Percentiles rank a stretch among this genome's conserved stretches.
phyloP scores from a whole-genome alignment of 2,797 vertebrate genomes.

The Enteromius afrohamiltoni region DNA sequence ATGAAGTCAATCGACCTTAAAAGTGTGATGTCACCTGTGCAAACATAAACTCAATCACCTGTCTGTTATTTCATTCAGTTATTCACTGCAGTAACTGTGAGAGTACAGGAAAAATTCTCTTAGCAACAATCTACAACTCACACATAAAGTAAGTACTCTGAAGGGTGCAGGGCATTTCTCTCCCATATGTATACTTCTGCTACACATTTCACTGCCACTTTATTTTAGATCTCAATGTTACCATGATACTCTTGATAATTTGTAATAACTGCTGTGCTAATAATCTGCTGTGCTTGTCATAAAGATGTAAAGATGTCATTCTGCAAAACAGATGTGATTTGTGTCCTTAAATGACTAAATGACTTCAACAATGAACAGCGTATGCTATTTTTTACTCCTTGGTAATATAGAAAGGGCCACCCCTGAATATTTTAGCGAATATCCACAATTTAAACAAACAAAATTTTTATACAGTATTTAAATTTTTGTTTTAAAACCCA shows the following conservation, averaged over 20 bases:
- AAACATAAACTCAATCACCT: background rate
- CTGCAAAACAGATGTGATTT: background rate
- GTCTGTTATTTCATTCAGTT: background rate
- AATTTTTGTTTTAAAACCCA: background rate
- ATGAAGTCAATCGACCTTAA: background rate
- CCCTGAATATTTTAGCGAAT: background rate
- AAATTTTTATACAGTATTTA: background rate
- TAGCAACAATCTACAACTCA: background rate
- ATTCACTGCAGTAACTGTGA: background rate
- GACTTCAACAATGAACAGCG: background rate
- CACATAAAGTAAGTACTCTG: background rate
- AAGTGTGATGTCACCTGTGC: slow-evolving; percentile 1
- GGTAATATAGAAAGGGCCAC: background rate
- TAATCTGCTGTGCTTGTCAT: background rate
- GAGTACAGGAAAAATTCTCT: background rate
- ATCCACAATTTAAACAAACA: background rate
- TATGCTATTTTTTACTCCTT: background rate
- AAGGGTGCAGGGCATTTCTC: background rate
- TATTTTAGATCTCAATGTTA: background rate
- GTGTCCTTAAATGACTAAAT: background rate
- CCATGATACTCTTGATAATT: background rate
- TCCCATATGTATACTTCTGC: background rate
- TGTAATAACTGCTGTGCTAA: background rate
- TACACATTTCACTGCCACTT: background rate
- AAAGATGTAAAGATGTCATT: background rate